Base-by-base conservation (phyloP, 2,797 vertebrate species). In the Neomorphus geoffroyi region DNA sequence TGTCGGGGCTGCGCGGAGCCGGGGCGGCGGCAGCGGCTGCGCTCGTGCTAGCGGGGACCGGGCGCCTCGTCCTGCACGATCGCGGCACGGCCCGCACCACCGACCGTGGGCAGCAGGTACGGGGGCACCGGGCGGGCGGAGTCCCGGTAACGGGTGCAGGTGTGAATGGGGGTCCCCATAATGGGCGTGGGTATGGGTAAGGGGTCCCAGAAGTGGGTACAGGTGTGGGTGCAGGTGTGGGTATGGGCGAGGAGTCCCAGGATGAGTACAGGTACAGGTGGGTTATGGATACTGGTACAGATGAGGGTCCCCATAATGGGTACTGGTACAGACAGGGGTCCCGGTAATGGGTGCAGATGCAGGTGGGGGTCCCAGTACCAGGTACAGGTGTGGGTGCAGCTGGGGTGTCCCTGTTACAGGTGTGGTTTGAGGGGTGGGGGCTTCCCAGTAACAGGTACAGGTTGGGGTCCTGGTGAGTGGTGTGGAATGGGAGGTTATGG, bases 1-100 rank as follows among this genome's bases (percentile, higher is more conserved):
- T 99, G 12, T 98, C 98, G 26, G 99, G 99, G 3, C 98, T 99
- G 96, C 97, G 96, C 28, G 99, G 99, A 7, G 98, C 99, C 3
- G 99, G 99, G 18, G 98, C 98, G 35, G 99, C 99, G 91, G 98
- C 98, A 57, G 99, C 99, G 92, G 98, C 99, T 88, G 99, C 99
- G 75, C 96, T 99, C 70, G 98, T 98, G 58, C 97, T 99, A 94
- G 98, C 98, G 19, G 99, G 99, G 9, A 98, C 99, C 21, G 98
- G 98, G 83, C 97, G 97, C 11, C 98, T 99, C 80, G 99, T 98
- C 13, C 88, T 99, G 54, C 98, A 99, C 73, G 99, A 99, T 32
- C 92, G 98, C 18, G 96, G 96, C 2, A 27, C 33, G 13, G 56
- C 97, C 6, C 85, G 86, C 69, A 98, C 97, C 97, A 88, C 78